Conservation (phyloP, 2,113 vertebrate genomes). For the Coptodon rendalli region DNA sequence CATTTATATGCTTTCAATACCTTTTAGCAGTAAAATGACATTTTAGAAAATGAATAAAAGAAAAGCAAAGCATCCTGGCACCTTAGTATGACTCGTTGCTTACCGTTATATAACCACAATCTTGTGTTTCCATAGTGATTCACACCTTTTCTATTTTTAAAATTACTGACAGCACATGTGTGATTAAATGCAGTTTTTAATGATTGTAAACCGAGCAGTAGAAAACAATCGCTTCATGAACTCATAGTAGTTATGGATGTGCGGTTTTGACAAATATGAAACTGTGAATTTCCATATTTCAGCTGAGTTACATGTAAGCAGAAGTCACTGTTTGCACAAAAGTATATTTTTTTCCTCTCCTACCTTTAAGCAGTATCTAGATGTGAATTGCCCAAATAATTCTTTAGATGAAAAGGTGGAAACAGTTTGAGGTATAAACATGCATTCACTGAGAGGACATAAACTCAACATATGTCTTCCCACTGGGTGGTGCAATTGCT, state of each 20-base stretch:
- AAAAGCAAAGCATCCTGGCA: not conserved
- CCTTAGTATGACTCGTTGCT: not conserved
- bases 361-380: not conserved
- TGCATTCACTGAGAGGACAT: not conserved
- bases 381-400: not conserved
- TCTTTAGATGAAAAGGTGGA: not conserved
- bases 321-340: not conserved
- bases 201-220: not conserved
- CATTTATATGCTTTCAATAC: not conserved
- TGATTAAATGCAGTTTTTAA: not conserved
- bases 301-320: not conserved
- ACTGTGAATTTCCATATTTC: not conserved
- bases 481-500: constrained; percentile 26
- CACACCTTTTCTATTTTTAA: not conserved
- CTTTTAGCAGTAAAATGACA: not conserved
- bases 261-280: not conserved
- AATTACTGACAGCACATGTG: not conserved
- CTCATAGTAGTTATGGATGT: not conserved
- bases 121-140: not conserved
- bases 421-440: not conserved
- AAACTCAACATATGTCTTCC: not conserved
- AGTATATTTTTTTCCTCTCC: accelerated
- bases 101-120: not conserved
- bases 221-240: not conserved
- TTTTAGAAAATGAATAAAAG: not conserved